Evolutionary conservation across 2,797 vertebrate genomes (phyloP).

Genomic region (Lycodopsis pacificus): DNA sequence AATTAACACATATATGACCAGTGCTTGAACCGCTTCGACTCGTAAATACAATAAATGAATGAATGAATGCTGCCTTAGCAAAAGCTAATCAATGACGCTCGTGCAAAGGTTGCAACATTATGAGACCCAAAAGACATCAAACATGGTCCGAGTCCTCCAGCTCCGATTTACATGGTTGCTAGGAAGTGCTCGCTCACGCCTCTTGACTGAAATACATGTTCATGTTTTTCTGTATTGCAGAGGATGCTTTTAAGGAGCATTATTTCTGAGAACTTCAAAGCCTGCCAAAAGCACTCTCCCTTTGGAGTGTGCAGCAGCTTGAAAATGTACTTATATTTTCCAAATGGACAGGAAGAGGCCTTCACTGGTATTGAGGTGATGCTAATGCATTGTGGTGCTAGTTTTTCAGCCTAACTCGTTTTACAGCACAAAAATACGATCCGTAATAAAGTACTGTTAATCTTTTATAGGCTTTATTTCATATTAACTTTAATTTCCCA

Average conservation of each 20-base stretch:
- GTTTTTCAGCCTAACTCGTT: slow-evolving; percentile 56
- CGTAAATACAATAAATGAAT: slow-evolving; percentile 23
- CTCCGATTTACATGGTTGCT: slow-evolving; percentile 69
- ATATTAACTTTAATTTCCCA: slow-evolving; percentile 58
- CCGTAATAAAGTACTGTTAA: slow-evolving; percentile 62
- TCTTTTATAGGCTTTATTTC: slow-evolving; percentile 63
- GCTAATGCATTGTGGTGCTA: slow-evolving; percentile 77
- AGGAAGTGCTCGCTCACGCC: slow-evolving; percentile 63
- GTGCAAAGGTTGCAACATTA: slow-evolving; percentile 18
- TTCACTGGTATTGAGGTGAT: slow-evolving; percentile 78
- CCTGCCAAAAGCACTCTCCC: slow-evolving; percentile 83
- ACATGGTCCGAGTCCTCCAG: slow-evolving; percentile 56
- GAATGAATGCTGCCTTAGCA: neutral
- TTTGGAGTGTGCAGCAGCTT: slow-evolving; percentile 77
- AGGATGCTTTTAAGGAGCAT: slow-evolving; percentile 86
- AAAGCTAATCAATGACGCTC: slow-evolving; percentile 18
- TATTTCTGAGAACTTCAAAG: slow-evolving; percentile 87
- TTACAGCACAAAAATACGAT: slow-evolving; percentile 64
- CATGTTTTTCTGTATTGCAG: slow-evolving; percentile 71
- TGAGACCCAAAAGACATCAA: slow-evolving; percentile 64
- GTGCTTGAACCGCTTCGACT: neutral
- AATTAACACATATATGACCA: slow-evolving; percentile 3
- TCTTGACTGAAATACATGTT: slow-evolving; percentile 78
- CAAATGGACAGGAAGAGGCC: slow-evolving; percentile 86
- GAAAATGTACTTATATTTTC: slow-evolving; percentile 85